Evolutionary conservation across 2,888 invertebrate genomes (phyloP), one percentile per base, ranked within the genome.

Genomic region (Bruchidius siliquastri): DNA sequence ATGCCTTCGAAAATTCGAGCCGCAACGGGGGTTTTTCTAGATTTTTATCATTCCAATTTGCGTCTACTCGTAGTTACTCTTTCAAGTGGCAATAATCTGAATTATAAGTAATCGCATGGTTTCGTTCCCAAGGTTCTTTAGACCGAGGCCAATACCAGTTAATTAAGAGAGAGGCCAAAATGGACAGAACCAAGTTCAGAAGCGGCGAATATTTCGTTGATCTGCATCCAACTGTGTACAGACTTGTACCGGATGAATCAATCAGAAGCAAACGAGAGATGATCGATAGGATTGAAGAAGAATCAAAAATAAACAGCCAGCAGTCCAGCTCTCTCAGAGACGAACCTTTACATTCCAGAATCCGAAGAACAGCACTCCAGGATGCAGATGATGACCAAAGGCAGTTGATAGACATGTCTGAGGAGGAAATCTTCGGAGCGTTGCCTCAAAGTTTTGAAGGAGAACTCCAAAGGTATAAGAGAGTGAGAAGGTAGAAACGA

Each of bases 381-480:
- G 77, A 76, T 10, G 76, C 79, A 26, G 76, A 77, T n/a, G 73
- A 77, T 21, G 74, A 77, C 13, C 77, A 79, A 22, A 79, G 79
- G 13, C 79, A 81, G 74, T 74, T 84, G 22, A 81, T 79, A 2
- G 83, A 84, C 73, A 82, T 86, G 78, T 82, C 84, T 0, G 86
- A 84, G 68, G 80, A 83, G 67, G 87, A 86, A 77, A 79, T 87
- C 22, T 87, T 87, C 78, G 87, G 87, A 0, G 85, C 84, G 0
- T 78, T 87, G 21, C 86, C 87, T 0, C 85, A 86, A 76, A 82
- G 84, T 74, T 87, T 84, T 74, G 84, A 85, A 68, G 87, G 86
- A 0, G 85, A 86, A 77, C 76, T 86, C 72, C 80, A 82, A 0
- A 79, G 87, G 76, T 86, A 84, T 77, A 87, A 87, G 78, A 78